A percentile compares a stretch with the other conserved stretches of the same genome.
These are phyloP conservation scores for Rhabdomys pumilio DNA, from an alignment of 2,797 vertebrate species.

Conservation along the genomic window DNA sequence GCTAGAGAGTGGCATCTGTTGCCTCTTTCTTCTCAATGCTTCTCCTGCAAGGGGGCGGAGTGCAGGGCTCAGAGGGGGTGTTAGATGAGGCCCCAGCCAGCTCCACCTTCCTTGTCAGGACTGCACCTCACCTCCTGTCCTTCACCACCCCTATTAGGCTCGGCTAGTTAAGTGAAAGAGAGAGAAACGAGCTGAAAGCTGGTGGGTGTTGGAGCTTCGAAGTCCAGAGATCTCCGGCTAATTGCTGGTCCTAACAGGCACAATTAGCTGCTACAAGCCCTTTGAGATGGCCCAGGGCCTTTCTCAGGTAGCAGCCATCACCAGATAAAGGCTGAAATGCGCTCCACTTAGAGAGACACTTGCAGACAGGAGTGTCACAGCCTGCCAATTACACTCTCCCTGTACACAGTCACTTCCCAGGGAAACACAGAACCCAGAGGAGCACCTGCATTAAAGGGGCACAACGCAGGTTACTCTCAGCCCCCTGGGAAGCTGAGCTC, in stretches of 20 bases:
- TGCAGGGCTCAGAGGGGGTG: neutral
- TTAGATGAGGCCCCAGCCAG: neutral
- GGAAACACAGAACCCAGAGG: slow-evolving; percentile 84
- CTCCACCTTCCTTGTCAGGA: slow-evolving; percentile 41
- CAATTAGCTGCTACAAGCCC: slow-evolving; percentile 92
- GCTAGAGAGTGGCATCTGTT: neutral
- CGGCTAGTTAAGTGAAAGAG: slow-evolving; percentile 88
- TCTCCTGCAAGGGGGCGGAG: neutral
- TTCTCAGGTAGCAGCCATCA: slow-evolving; percentile 91
- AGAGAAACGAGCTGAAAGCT: slow-evolving; percentile 88
- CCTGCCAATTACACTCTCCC: slow-evolving; percentile 91
- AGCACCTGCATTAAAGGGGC: slow-evolving; percentile 87
- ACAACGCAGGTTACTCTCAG: slow-evolving; percentile 84
- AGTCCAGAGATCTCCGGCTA: slow-evolving; percentile 89
- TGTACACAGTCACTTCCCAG: slow-evolving; percentile 89
- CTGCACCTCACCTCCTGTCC: slow-evolving; percentile 84
- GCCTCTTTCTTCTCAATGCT: neutral
- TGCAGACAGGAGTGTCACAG: slow-evolving; percentile 91
- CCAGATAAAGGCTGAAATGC: slow-evolving; percentile 90
- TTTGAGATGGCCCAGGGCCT: slow-evolving; percentile 91
- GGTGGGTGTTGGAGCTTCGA: slow-evolving; percentile 89
- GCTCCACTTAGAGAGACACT: slow-evolving; percentile 90
- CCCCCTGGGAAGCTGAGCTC: slow-evolving; percentile 72
- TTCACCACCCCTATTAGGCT: slow-evolving; percentile 85
- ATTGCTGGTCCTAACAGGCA: slow-evolving; percentile 92